A percentile compares a stretch with the other conserved stretches of the same genome.
These are phyloP conservation scores for Meloidogyne hapla DNA, from an alignment of 1,140 invertebrate species.

Conservation along the genomic window DNA sequence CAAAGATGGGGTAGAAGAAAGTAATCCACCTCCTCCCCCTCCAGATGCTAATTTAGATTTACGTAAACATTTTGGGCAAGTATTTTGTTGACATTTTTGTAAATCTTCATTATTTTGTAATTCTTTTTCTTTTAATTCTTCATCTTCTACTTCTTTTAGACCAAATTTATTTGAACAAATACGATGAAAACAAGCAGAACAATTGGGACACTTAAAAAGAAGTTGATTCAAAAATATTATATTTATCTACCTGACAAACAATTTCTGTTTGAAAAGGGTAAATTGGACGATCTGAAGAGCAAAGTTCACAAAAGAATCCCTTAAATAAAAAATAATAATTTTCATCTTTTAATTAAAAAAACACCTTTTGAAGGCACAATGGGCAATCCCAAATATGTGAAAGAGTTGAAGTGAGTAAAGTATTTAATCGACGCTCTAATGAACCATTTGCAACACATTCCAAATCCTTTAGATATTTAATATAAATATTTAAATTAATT, in stretches of 20 bases:
- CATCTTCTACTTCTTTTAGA: background rate
- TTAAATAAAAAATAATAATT: background rate
- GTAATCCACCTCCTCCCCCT: background rate
- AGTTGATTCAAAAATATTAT: background rate
- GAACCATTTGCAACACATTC: conserved; percentile 55
- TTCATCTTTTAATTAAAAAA: no score
- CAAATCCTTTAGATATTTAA: conserved; percentile 42
- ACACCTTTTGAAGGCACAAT: conserved; percentile 66
- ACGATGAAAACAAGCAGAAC: conserved; percentile 41
- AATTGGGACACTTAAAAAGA: conserved; percentile 41
- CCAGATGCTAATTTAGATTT: conserved; percentile 24
- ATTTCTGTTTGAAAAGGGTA: conserved; percentile 66
- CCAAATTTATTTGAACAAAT: conserved; percentile 30
- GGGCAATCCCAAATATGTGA: conserved; percentile 65
- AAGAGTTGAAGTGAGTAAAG: conserved; percentile 63
- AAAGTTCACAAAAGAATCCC: conserved; percentile 65
- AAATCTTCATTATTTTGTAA: background rate
- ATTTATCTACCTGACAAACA: conserved; percentile 60
- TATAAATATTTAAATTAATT: conserved; percentile 20
- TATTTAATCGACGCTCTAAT: conserved; percentile 60
- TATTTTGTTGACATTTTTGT: conserved; percentile 10
- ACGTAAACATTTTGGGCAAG: conserved; percentile 37
- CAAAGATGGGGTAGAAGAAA: conserved; percentile 7
- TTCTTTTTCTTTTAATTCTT: background rate
- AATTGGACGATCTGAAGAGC: conserved; percentile 64